phyloP scores from a whole-genome alignment of 2,888 invertebrate genomes.

The Cryptocephalus moraei region DNA sequence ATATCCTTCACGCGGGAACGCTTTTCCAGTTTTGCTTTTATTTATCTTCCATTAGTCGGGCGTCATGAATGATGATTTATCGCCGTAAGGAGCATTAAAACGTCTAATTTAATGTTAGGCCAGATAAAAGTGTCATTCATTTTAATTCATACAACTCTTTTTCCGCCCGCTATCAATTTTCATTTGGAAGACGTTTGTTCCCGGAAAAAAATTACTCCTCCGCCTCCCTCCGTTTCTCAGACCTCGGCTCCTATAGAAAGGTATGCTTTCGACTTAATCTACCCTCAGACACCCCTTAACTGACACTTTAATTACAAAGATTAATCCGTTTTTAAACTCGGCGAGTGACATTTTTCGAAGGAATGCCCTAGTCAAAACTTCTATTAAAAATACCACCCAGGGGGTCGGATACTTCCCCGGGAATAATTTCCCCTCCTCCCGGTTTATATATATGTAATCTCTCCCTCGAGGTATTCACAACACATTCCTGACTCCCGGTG shows the following conservation, averaged over 20 bases:
- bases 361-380: background rate
- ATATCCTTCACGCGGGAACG: too few species aligned
- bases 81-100: too few species aligned
- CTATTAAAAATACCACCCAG: too few species aligned
- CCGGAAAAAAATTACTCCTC: slow-evolving; percentile 65
- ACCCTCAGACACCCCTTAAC: background rate
- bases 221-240: too few species aligned
- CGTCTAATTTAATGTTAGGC: slow-evolving; percentile 4
- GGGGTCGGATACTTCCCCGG: too few species aligned
- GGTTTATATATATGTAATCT: too few species aligned
- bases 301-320: background rate
- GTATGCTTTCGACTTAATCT: background rate
- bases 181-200: slow-evolving; percentile 79
- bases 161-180: slow-evolving; percentile 81
- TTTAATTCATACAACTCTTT: slow-evolving; percentile 60
- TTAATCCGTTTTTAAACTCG: background rate
- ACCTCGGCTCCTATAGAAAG: background rate
- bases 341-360: background rate
- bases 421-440: too few species aligned
- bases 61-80: too few species aligned
- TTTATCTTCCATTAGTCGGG: too few species aligned
- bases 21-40: too few species aligned
- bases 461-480: too few species aligned
- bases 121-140: slow-evolving; percentile 38
- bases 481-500: too few species aligned